These are phyloP conservation scores for Dissostichus mawsoni DNA, from an alignment of 2,113 vertebrate genomes.

Conservation along the genomic window DNA sequence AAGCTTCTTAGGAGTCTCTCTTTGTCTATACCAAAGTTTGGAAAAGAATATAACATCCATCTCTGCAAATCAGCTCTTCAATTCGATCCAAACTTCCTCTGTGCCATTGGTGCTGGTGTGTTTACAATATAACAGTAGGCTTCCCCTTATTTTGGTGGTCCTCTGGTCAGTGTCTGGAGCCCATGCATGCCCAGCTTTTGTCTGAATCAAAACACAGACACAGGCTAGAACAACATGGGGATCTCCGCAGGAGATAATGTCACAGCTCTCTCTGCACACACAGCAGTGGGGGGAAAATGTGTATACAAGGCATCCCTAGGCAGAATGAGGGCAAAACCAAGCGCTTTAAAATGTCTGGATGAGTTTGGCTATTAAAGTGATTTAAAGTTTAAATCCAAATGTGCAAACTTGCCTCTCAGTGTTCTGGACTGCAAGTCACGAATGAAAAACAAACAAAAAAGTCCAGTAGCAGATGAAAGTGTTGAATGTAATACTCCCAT, in stretches of 20 bases:
- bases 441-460: slow-evolving; percentile 41
- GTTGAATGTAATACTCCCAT: slow-evolving; percentile 51
- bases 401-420: slow-evolving; percentile 54
- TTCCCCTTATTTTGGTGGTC: slow-evolving; percentile 72
- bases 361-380: slow-evolving; percentile 22
- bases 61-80: not conserved
- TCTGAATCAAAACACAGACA: slow-evolving; percentile 84
- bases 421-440: slow-evolving; percentile 52
- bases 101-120: slow-evolving; percentile 37
- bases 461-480: slow-evolving; percentile 43
- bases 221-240: slow-evolving; percentile 77
- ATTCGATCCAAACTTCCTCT: slow-evolving; percentile 33
- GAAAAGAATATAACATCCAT: slow-evolving; percentile 20
- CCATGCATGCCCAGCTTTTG: slow-evolving; percentile 75
- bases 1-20: slow-evolving; percentile 16
- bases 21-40: not conserved
- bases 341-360: slow-evolving; percentile 34
- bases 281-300: slow-evolving; percentile 49
- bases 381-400: slow-evolving; percentile 41
- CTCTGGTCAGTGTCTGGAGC: slow-evolving; percentile 74
- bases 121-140: slow-evolving; percentile 61
- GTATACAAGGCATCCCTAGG: slow-evolving; percentile 66
- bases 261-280: slow-evolving; percentile 74
- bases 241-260: slow-evolving; percentile 75
- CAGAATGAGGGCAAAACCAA: slow-evolving; percentile 43